phyloP scores from a whole-genome alignment of 2,113 vertebrate genomes.

The Cyprinus carpio region DNA sequence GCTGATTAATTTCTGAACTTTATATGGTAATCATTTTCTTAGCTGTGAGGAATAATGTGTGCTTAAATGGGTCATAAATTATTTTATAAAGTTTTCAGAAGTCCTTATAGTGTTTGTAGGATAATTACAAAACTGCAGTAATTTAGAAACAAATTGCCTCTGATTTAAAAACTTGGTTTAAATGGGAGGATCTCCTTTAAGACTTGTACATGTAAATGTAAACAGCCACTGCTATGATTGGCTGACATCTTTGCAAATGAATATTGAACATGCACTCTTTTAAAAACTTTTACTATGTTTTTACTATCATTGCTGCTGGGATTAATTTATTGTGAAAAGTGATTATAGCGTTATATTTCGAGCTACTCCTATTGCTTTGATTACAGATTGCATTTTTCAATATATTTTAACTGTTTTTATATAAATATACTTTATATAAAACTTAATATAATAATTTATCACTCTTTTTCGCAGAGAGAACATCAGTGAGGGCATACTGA shows the following conservation, averaged over 20 bases:
- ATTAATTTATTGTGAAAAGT: too few relatives aligned
- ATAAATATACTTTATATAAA: background rate
- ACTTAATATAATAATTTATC: background rate
- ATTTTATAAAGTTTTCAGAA: background rate
- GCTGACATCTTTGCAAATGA: too few relatives aligned
- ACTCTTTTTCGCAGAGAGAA: background rate
- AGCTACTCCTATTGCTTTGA: too few relatives aligned
- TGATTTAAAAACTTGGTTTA: background rate
- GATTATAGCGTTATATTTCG: too few relatives aligned
- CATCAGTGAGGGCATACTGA: background rate
- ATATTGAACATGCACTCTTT: too few relatives aligned
- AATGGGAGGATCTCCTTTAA: too few relatives aligned
- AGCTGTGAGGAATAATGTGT: background rate
- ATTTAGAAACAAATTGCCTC: background rate
- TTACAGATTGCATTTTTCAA: too few relatives aligned
- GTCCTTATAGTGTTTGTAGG: conserved; percentile 8
- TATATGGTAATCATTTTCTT: background rate
- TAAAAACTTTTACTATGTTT: too few relatives aligned
- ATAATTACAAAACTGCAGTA: background rate
- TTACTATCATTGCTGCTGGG: too few relatives aligned
- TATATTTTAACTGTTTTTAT: too few relatives aligned
- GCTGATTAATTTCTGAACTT: conserved; percentile 3
- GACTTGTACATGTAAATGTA: too few relatives aligned
- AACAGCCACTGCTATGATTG: too few relatives aligned
- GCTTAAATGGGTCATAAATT: background rate